Percentiles rank a stretch among this genome's conserved stretches.
Conservation (phyloP, 2,888 invertebrate species). For the Tipula vernalis region DNA sequence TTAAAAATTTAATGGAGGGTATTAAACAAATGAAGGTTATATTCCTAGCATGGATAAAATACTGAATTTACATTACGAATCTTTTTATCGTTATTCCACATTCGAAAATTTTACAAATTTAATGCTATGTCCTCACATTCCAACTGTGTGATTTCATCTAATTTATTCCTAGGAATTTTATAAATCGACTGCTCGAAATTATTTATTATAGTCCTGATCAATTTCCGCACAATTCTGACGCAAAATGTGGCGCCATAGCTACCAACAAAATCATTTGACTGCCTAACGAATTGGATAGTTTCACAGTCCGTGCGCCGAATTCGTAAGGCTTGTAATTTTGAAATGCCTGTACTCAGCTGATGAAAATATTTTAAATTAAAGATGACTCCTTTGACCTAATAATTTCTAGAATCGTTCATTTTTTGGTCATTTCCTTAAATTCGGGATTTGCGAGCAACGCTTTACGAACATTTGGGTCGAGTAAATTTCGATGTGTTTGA, state of each 20-base stretch:
- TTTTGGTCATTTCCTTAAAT: slow-evolving; percentile 46
- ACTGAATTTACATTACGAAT: slow-evolving; percentile 30
- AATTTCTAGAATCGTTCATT: slow-evolving; percentile 66
- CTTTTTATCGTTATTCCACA: slow-evolving; percentile 29
- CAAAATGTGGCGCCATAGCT: slow-evolving; percentile 83
- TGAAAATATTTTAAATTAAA: slow-evolving; percentile 62
- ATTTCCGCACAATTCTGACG: slow-evolving; percentile 77
- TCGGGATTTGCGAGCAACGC: slow-evolving; percentile 37
- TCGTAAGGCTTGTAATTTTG: slow-evolving; percentile 75
- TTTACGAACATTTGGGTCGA: too few species aligned
- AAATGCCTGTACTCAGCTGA: slow-evolving; percentile 77
- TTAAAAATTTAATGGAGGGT: slow-evolving; percentile 42
- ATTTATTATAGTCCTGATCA: slow-evolving; percentile 53
- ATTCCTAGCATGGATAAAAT: slow-evolving; percentile 35
- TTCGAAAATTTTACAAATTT: slow-evolving; percentile 32
- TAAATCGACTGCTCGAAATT: slow-evolving; percentile 38
- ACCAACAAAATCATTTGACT: slow-evolving; percentile 71
- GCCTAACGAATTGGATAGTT: slow-evolving; percentile 53
- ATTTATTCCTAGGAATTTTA: slow-evolving; percentile 38
- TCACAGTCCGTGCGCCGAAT: slow-evolving; percentile 47
- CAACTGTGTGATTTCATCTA: slow-evolving; percentile 41
- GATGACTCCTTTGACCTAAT: slow-evolving; percentile 60
- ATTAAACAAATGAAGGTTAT: slow-evolving; percentile 23
- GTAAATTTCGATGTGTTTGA: too few species aligned
- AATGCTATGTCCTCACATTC: slow-evolving; percentile 42